Evolutionary conservation across 1,140 invertebrate species (phyloP).

Genomic region (Cydia amplana): DNA sequence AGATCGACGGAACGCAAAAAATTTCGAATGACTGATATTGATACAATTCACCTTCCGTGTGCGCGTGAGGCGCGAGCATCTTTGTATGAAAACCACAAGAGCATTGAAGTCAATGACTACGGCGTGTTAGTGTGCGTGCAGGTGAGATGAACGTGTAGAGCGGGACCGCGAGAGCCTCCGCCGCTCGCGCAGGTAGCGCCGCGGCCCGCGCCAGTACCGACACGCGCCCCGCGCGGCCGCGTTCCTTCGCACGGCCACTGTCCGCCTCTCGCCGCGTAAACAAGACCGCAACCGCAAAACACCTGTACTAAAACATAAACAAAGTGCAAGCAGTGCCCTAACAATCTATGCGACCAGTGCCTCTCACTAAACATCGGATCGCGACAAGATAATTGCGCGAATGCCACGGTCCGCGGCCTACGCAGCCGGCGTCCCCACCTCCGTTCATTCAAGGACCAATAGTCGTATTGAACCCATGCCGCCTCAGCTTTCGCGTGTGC

Average conservation of each 20-base stretch:
- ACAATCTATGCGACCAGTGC: conserved; percentile 34
- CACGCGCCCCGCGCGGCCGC: conserved; percentile 65
- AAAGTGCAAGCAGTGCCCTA: conserved; percentile 19
- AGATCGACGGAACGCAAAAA: background rate
- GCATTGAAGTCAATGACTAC: conserved; percentile 30
- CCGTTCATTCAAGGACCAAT: conserved; percentile 74
- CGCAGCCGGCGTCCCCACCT: conserved; percentile 74
- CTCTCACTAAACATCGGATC: conserved; percentile 36
- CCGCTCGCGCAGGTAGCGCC: conserved; percentile 44
- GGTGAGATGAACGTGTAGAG: conserved; percentile 59
- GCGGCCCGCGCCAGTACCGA: conserved; percentile 57
- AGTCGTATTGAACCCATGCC: conserved; percentile 67
- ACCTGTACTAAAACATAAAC: conserved; percentile 30
- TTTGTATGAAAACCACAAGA: conserved; percentile 21
- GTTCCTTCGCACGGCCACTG: conserved; percentile 38
- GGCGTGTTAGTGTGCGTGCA: conserved; percentile 49
- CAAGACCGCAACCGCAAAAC: conserved; percentile 15
- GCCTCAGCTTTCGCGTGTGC: conserved; percentile 57
- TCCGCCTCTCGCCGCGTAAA: background rate
- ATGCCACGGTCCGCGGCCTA: conserved; percentile 73
- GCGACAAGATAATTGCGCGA: conserved; percentile 64
- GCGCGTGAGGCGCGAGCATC: background rate
- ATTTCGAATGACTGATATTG: background rate
- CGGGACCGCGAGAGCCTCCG: conserved; percentile 56
- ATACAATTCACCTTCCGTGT: conserved; percentile 16